phyloP scores from a whole-genome alignment of 2,797 vertebrate genomes.

The Zenarchopterus dispar region DNA sequence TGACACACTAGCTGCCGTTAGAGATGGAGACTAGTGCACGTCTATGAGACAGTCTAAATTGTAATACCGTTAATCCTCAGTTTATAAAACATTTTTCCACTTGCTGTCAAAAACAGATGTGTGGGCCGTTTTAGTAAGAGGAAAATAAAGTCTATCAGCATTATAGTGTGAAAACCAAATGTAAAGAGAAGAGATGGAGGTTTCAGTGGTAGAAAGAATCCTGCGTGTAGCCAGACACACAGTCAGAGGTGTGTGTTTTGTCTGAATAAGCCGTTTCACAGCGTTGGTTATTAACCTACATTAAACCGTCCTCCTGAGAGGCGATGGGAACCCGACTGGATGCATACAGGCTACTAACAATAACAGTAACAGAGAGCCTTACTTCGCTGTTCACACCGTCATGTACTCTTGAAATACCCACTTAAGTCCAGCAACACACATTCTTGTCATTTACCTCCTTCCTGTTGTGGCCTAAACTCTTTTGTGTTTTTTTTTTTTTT shows the following conservation, averaged over 20 bases:
- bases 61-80: conserved; percentile 28
- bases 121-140: background rate
- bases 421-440: too few relatives aligned
- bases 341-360: conserved; percentile 9
- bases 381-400: too few relatives aligned
- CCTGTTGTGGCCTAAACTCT: too few relatives aligned
- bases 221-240: conserved; percentile 43
- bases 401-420: too few relatives aligned
- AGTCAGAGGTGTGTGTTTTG: conserved; percentile 39
- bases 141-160: background rate
- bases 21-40: conserved; percentile 33
- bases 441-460: too few relatives aligned
- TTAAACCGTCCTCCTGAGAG: conserved; percentile 36
- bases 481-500: background rate
- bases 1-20: conserved; percentile 60
- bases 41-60: conserved; percentile 21
- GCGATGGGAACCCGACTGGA: conserved; percentile 28
- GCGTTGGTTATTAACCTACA: conserved; percentile 68
- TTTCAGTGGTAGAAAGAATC: conserved; percentile 4
- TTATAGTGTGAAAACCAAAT: background rate
- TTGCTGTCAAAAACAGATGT: background rate
- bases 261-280: conserved; percentile 29
- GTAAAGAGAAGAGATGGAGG: background rate
- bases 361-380: background rate
- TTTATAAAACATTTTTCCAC: background rate